Evolutionary conservation across 2,113 vertebrate genomes (phyloP).

Genomic region (Periophthalmus modestus): DNA sequence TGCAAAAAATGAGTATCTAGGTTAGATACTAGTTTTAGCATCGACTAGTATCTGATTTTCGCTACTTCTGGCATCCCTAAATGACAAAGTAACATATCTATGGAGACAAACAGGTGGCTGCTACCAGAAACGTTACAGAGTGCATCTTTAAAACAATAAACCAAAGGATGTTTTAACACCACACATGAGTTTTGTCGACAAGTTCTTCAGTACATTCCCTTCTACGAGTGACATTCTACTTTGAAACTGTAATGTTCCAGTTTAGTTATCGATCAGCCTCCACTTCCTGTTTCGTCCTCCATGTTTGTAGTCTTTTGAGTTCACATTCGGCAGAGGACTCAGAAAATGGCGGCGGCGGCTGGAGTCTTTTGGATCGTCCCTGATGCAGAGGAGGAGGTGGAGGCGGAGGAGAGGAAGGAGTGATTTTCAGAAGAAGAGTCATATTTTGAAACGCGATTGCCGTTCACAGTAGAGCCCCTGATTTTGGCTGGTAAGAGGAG

Average conservation of each 20-base stretch:
- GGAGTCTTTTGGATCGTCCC: constrained; percentile 49
- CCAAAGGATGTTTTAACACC: constrained; percentile 5
- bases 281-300: constrained; percentile 12
- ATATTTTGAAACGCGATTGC: constrained; percentile 61
- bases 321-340: constrained; percentile 58
- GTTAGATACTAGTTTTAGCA: no score
- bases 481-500: constrained; percentile 68
- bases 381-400: constrained; percentile 43
- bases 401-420: constrained; percentile 40
- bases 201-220: constrained; percentile 44
- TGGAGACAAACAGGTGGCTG: no score
- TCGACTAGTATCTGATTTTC: no score
- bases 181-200: constrained; percentile 24
- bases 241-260: not conserved
- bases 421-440: constrained; percentile 22
- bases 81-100: no score
- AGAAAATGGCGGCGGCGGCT: constrained; percentile 11
- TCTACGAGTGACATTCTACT: constrained; percentile 53
- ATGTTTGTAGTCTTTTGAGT: constrained; percentile 25
- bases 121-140: not conserved
- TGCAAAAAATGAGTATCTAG: no score
- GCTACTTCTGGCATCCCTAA: no score
- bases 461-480: constrained; percentile 71
- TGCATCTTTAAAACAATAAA: constrained; percentile 34
- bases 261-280: constrained; percentile 6